Evolutionary conservation across 2,888 invertebrate genomes (phyloP).

Genomic region (Craniophora ligustri): DNA sequence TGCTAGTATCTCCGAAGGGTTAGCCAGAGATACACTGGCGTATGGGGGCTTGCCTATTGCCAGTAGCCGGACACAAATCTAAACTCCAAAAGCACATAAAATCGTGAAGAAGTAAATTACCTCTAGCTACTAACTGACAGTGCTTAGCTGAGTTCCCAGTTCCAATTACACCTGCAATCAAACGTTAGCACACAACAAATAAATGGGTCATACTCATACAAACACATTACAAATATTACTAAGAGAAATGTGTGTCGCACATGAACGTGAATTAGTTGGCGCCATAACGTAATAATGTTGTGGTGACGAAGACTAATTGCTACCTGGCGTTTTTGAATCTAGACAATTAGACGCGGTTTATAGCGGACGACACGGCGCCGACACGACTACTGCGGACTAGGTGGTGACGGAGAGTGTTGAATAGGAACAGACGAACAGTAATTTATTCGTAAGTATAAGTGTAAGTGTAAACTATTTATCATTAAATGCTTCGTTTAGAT

Average conservation of each 20-base stretch:
- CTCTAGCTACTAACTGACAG: too few relatives aligned
- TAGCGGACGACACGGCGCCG: slow-evolving; percentile 43
- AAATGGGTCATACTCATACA: slow-evolving; percentile 48
- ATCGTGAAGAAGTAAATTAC: too few relatives aligned
- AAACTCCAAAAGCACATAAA: neutral
- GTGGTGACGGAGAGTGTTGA: too few relatives aligned
- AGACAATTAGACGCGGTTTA: slow-evolving; percentile 31
- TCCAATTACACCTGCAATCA: too few relatives aligned
- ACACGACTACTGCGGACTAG: slow-evolving; percentile 14
- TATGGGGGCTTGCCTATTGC: too few relatives aligned
- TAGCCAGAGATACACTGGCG: too few relatives aligned
- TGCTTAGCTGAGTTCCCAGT: too few relatives aligned
- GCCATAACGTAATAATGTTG: slow-evolving; percentile 38
- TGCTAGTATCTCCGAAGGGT: too few relatives aligned
- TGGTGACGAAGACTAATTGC: slow-evolving; percentile 55
- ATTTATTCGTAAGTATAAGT: slow-evolving; percentile 6
- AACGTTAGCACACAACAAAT: slow-evolving; percentile 22
- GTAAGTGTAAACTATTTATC: neutral
- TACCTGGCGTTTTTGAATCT: slow-evolving; percentile 48
- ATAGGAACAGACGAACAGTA: too few relatives aligned
- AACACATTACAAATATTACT: slow-evolving; percentile 46
- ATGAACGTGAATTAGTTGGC: slow-evolving; percentile 56
- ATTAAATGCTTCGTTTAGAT: too few relatives aligned
- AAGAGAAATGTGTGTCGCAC: slow-evolving; percentile 49
- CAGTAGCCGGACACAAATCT: too few relatives aligned